These are phyloP conservation scores for Conchocele bisecta DNA, from an alignment of 2,888 invertebrate species.

Conservation along the genomic window DNA sequence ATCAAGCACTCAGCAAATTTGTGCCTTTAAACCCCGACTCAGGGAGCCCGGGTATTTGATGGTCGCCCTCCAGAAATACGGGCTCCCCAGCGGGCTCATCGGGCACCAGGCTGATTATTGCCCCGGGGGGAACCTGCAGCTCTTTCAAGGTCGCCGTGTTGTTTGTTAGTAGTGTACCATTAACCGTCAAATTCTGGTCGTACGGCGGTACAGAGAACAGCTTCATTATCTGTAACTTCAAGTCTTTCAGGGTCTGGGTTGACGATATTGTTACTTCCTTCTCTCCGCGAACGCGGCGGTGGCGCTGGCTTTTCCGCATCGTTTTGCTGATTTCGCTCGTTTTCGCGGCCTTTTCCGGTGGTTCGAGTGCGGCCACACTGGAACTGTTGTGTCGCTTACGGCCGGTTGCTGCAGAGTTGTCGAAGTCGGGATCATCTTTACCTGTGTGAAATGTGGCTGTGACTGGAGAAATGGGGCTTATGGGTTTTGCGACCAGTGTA, in stretches of 20 bases:
- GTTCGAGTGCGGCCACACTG: constrained; percentile 32
- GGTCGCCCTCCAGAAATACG: constrained; percentile 76
- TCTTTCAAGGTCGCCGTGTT: constrained; percentile 62
- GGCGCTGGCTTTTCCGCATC: constrained; percentile 81
- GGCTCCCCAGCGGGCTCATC: constrained; percentile 80
- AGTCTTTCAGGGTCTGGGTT: constrained; percentile 81
- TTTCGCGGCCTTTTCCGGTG: constrained; percentile 64
- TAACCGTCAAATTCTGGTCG: constrained; percentile 82
- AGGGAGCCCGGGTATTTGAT: constrained; percentile 69
- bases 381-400: constrained; percentile 36
- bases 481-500: too few species aligned
- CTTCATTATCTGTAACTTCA: constrained; percentile 83
- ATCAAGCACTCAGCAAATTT: constrained; percentile 57
- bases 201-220: constrained; percentile 82
- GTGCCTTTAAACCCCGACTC: constrained; percentile 83
- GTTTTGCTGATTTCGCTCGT: constrained; percentile 25
- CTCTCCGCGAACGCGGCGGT: constrained; percentile 82
- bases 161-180: constrained; percentile 77
- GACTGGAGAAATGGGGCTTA: too few species aligned
- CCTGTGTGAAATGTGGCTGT: too few species aligned
- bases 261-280: constrained; percentile 83
- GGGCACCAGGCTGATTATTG: constrained; percentile 68
- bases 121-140: constrained; percentile 56
- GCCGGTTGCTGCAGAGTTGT: constrained; percentile 27
- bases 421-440: constrained; percentile 60